Evolutionary conservation across 2,888 invertebrate species (phyloP), one percentile per base, ranked within the genome.

Genomic region (Cryptocheilus praepositus): DNA sequence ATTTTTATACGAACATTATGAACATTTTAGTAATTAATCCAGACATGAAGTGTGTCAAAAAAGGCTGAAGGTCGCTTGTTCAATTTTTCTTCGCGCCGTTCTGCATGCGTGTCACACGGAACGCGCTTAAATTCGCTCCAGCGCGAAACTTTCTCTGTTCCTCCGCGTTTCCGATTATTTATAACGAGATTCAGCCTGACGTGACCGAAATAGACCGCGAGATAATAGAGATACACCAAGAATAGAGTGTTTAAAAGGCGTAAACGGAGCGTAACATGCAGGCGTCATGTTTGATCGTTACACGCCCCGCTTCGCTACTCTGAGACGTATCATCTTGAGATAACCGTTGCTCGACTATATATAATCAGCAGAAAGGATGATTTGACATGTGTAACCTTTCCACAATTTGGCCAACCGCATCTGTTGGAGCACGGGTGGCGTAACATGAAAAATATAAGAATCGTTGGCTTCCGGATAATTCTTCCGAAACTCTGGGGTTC

Each of bases 141-240:
- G 15, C 45, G 7, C 45, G 45, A 45, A 45, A 45, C 45, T 45
- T 45, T 45, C 16, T n/a, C 45, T 8, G 16, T 45, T 7, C 8
- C 16, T 7, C 16, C 28, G 28, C 51, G 8, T 49, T 19, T 43
- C 52, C 16, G 25, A 25, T 25, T 25, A 25, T 25, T 25, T 25
- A 25, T 25, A 25, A 2, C 25, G 61, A 67, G 74, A 72, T 74
- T 74, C 77, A 74, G 74, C 71, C 73, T 70, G 74, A 74, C 73
- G 73, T 49, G 62, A 62, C 59, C 64, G 70, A 77, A 82, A 83
- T 80, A 80, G 77, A 79, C 79, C 77, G 71, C 64, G 64, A 77
- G 83, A 84, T 83, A 84, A 83, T 79, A 75, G 70, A 77, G 77
- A 79, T 77, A 77, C 68, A 72, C 81, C 77, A 81, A 83, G 81